phyloP scores from a whole-genome alignment of 2,888 invertebrate genomes.

The Lasioglossum vierecki region DNA sequence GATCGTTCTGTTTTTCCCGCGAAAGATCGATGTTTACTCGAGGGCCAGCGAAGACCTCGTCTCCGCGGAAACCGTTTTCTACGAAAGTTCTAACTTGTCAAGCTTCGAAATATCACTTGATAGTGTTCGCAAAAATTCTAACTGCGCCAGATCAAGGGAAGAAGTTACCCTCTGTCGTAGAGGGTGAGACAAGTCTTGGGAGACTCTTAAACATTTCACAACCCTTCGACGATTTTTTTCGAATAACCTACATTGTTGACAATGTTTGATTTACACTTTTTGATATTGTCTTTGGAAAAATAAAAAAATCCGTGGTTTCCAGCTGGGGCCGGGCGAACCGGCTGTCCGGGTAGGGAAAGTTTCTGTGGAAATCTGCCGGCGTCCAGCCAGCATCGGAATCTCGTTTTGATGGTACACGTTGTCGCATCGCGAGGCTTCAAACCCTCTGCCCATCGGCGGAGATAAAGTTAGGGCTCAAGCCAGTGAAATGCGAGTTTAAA shows the following conservation, averaged over 20 bases:
- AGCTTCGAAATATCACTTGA: not conserved
- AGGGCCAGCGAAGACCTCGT: not conserved
- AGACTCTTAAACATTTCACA: too few relatives aligned
- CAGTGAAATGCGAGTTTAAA: constrained; percentile 83
- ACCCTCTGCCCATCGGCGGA: constrained; percentile 55
- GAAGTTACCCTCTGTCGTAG: too few relatives aligned
- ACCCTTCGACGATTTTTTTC: not conserved
- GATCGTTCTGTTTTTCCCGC: not conserved
- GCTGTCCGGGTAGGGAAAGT: constrained; percentile 41
- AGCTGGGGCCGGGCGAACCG: constrained; percentile 33
- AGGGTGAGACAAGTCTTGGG: too few relatives aligned
- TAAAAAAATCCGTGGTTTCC: not conserved
- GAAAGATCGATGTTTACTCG: not conserved
- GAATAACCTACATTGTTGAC: too few relatives aligned
- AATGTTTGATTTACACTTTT: too few relatives aligned
- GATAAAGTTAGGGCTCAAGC: constrained; percentile 82
- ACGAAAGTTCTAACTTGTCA: not conserved
- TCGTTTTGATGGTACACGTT: constrained; percentile 73
- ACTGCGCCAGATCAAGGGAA: too few relatives aligned
- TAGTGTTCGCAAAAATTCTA: too few relatives aligned
- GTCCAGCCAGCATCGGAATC: constrained; percentile 67
- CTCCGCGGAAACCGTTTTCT: too few relatives aligned
- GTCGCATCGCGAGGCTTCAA: constrained; percentile 73
- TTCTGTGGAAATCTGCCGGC: constrained; percentile 53
- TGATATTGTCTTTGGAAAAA: too few relatives aligned